phyloP scores from a whole-genome alignment of 2,888 invertebrate species.

The Saturnia japonica region DNA sequence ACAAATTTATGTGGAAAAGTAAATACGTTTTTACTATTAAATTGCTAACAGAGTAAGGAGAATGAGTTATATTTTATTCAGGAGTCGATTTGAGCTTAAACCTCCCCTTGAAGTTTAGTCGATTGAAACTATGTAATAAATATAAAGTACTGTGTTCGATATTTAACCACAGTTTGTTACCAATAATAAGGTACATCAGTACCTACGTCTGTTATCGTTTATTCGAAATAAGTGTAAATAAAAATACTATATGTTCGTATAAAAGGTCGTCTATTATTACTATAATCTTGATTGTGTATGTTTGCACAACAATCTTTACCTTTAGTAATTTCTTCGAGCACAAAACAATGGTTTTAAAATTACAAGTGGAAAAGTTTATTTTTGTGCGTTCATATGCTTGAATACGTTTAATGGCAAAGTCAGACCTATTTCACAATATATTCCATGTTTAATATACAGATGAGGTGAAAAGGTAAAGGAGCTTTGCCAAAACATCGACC shows the following conservation, averaged over 20 bases:
- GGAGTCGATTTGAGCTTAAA: not conserved
- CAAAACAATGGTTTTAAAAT: not conserved
- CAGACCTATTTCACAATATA: slow-evolving; percentile 6
- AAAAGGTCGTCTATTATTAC: not conserved
- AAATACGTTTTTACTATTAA: not conserved
- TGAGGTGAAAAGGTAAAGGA: not conserved
- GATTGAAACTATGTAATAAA: not conserved
- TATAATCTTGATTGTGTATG: not conserved
- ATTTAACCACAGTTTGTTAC: not conserved
- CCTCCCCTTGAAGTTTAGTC: not conserved
- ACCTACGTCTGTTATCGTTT: not conserved
- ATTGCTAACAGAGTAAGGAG: not conserved
- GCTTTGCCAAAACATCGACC: slow-evolving; percentile 7
- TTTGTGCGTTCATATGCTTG: not conserved
- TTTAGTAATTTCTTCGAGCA: not conserved
- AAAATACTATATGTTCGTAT: slow-evolving; percentile 2
- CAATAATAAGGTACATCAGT: not conserved
- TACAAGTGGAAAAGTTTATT: not conserved
- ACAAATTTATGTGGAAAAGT: not conserved
- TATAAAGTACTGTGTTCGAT: not conserved
- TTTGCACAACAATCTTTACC: not conserved
- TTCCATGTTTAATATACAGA: slow-evolving; percentile 1
- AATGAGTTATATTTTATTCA: not conserved
- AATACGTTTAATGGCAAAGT: slow-evolving; percentile 2
- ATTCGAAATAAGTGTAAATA: not conserved